Percentiles rank a stretch among this genome's conserved stretches.
phyloP scores from a whole-genome alignment of 1,140 invertebrate species.

The Aphidius ervi region DNA sequence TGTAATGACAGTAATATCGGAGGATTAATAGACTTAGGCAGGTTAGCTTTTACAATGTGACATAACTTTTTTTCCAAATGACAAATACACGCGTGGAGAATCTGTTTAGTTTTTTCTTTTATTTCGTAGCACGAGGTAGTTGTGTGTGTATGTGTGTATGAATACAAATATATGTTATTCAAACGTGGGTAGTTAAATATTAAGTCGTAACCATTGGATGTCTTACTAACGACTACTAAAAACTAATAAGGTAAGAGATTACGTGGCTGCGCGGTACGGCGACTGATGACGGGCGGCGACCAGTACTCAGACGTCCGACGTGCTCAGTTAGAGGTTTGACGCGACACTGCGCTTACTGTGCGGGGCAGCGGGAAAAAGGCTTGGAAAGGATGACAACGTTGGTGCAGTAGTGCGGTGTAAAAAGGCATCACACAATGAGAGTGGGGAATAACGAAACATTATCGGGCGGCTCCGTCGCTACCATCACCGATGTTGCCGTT shows the following conservation, averaged over 20 bases:
- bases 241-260: slow-evolving; percentile 60
- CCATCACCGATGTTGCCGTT: slow-evolving; percentile 31
- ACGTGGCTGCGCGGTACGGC: slow-evolving; percentile 58
- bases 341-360: slow-evolving; percentile 62
- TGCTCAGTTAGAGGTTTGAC: slow-evolving; percentile 67
- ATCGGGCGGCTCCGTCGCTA: slow-evolving; percentile 33
- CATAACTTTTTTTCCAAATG: too few species aligned
- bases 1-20: not conserved
- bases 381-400: slow-evolving; percentile 20
- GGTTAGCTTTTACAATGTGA: too few species aligned
- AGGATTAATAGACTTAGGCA: not conserved
- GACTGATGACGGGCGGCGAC: slow-evolving; percentile 61
- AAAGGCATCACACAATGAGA: not conserved
- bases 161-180: too few species aligned
- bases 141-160: too few species aligned
- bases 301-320: slow-evolving; percentile 57
- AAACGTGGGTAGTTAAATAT: too few species aligned
- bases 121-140: too few species aligned
- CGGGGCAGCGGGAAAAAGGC: slow-evolving; percentile 27
- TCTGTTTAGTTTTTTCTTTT: too few species aligned
- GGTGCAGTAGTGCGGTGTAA: slow-evolving; percentile 34
- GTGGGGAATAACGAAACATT: not conserved
- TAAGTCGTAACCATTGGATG: slow-evolving; percentile 25
- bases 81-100: too few species aligned
- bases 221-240: slow-evolving; percentile 57